Base-by-base conservation (phyloP, 2,888 invertebrate genomes). In the Pachycephus smyrnensis region DNA sequence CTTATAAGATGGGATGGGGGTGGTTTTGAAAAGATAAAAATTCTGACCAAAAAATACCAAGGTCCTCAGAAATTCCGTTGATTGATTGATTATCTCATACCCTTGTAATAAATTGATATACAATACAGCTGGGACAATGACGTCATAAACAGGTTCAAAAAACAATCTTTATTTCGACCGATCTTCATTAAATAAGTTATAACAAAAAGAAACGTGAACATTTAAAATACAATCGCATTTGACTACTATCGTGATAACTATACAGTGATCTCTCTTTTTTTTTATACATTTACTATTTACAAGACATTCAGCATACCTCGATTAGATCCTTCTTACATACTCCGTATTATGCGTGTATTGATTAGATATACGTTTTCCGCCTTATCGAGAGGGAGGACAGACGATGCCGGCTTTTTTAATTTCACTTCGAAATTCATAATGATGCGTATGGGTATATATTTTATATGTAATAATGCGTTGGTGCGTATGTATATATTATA, bases 241-340 rank as follows among this genome's bases (percentile, higher is more conserved):
- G 79, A 76, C 82, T 80, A 77, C 31, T 79, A 77, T 81, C 75
- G 78, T 81, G 78, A 78, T 81, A 82, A 37, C 74, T 75, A 73
- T 68, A 77, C 33, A 75, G 30, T 32, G 12, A 40, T 75, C 37
- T 30, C 23, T 74, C 36, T 69, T n/a, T 31, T 73, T 36, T n/a
- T 74, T 74, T 76, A 84, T 85, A 87, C 83, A 84, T 77, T 84
- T 80, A 86, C 80, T 87, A 87, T 87, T 83, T 87, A 87, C 87
- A 87, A 83, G 82, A 87, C 84, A 86, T 83, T 83, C 78, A 86
- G 73, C 76, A 76, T 80, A 77, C 23, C 68, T 78, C 73, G 40
- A 76, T 74, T 78, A 76, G 77, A 82, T 80, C 82, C 78, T 74
- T 77, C 55, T 32, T 77, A 30, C 73, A 4, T 23, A 23, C 9